phyloP scores from a whole-genome alignment of 2,888 invertebrate species.

The Catocala sponsa region DNA sequence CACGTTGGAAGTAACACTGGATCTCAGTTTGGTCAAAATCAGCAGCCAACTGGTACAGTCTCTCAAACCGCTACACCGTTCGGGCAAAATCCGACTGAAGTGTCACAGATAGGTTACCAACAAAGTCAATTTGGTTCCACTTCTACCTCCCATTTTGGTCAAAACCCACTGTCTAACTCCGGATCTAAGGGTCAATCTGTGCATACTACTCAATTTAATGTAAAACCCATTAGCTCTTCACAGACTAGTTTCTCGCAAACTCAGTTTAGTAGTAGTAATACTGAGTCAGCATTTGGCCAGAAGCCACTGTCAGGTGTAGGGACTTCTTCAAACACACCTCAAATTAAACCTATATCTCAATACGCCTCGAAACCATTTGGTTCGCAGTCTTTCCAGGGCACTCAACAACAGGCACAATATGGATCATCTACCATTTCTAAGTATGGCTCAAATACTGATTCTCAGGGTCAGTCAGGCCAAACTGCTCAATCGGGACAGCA shows the following conservation, averaged over 20 bases:
- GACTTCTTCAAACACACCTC: neutral
- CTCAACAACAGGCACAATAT: constrained; percentile 19
- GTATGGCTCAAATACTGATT: neutral
- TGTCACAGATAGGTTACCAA: neutral
- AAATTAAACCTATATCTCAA: constrained; percentile 6
- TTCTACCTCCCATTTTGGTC: neutral
- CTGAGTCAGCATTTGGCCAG: neutral
- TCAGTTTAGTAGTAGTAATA: neutral
- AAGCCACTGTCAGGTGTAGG: neutral
- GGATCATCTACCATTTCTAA: constrained; percentile 15
- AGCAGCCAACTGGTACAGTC: neutral
- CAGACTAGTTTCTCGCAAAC: constrained; percentile 1
- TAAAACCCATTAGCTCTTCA: constrained; percentile 7
- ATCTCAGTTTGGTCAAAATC: constrained; percentile 10
- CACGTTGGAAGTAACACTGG: constrained; percentile 7
- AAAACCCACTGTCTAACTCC: neutral
- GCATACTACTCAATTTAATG: neutral
- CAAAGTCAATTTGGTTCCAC: neutral
- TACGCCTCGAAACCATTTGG: neutral
- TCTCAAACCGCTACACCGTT: neutral
- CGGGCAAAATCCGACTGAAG: neutral
- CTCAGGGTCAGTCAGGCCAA: constrained; percentile 17
- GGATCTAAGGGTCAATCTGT: neutral
- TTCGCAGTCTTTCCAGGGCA: neutral
- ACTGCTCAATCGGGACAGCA: neutral